Percentiles rank a stretch among this genome's conserved stretches.
Evolutionary conservation across 53 echinoderm and acorn worm species (phyloP).

Genomic region (Glandiceps talaboti): DNA sequence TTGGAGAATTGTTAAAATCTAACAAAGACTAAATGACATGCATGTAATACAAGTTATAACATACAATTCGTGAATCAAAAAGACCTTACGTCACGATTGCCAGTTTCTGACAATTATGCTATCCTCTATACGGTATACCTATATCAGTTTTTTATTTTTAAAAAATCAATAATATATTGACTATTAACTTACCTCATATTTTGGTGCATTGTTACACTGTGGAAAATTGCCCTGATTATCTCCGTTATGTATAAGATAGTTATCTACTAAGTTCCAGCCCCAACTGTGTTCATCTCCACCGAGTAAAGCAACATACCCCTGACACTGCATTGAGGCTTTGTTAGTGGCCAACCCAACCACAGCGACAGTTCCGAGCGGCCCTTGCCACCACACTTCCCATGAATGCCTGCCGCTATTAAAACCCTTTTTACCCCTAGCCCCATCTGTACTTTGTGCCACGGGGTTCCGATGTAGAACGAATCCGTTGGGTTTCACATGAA

Average conservation of each 20-base stretch:
- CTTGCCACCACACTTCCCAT: constrained; percentile 99
- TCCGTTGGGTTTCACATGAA: constrained; percentile 84
- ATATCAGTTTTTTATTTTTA: too few species aligned
- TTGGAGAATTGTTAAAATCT: too few species aligned
- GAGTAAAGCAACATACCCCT: constrained; percentile 79
- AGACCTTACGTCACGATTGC: too few species aligned
- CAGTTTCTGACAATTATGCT: too few species aligned
- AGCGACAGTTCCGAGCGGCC: constrained; percentile 92
- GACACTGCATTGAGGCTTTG: constrained; percentile 90
- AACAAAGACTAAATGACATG: too few species aligned
- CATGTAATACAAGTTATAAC: too few species aligned
- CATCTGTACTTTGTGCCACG: constrained; percentile 98
- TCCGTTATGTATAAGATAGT: constrained; percentile 90
- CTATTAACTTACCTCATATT: constrained; percentile 90
- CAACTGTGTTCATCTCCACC: constrained; percentile 96
- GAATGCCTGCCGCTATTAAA: constrained; percentile 84
- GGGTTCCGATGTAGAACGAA: constrained; percentile 93
- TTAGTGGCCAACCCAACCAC: constrained; percentile 90
- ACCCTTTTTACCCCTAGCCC: constrained; percentile 70
- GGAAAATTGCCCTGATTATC: constrained; percentile 94
- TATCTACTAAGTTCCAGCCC: constrained; percentile 99
- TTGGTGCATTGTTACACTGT: constrained; percentile 99
- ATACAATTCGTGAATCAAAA: too few species aligned
- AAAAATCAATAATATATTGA: too few species aligned
- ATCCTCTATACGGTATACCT: too few species aligned